phyloP scores from a whole-genome alignment of 2,797 vertebrate species.

The Crocidura indochinensis region DNA sequence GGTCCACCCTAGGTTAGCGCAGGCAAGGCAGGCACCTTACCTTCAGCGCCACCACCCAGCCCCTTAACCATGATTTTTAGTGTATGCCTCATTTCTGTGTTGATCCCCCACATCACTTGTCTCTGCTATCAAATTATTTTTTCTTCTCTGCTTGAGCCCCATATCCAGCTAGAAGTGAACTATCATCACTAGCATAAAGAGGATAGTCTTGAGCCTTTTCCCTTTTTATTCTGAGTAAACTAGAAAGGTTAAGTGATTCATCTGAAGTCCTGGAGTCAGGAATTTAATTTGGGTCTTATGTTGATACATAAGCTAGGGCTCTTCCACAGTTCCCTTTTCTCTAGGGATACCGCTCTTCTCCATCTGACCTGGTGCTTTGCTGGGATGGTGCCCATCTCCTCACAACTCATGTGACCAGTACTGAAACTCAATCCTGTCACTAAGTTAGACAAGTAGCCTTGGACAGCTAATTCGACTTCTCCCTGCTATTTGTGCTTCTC shows the following conservation, averaged over 20 bases:
- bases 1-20: no score
- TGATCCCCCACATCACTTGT: background rate
- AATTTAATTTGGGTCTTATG: background rate
- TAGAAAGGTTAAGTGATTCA: no score
- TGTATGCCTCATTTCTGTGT: no score
- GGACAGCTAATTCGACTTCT: no score
- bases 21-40: no score
- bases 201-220: background rate
- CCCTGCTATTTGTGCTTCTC: no score
- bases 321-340: background rate
- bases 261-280: background rate
- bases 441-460: no score
- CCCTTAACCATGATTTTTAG: background rate
- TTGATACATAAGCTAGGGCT: background rate
- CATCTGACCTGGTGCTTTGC: background rate
- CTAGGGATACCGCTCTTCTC: background rate
- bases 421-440: no score
- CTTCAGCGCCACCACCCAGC: no score
- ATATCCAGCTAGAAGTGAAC: background rate
- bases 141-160: background rate
- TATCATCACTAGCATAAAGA: background rate
- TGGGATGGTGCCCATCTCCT: rapidly evolving
- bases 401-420: background rate
- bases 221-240: no score
- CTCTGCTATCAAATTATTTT: background rate